Evolutionary conservation across 2,797 vertebrate species (phyloP), one percentile per base, ranked within the genome.

Genomic region (Eutrigla gurnardus): DNA sequence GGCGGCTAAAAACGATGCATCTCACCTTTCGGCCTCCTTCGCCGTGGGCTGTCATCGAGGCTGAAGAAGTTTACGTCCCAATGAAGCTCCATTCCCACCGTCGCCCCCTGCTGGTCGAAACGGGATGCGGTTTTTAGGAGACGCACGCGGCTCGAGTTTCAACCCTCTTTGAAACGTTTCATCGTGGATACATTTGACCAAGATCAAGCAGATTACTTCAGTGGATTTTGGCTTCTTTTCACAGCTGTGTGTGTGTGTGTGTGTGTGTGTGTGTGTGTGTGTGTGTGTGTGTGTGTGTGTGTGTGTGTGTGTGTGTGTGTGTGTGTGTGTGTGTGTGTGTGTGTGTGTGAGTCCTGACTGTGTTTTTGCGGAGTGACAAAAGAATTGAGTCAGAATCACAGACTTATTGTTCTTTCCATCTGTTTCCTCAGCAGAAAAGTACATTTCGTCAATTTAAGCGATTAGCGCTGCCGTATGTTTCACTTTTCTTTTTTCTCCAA

Each of bases 141-240:
- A 87, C 77, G 72, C 82, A 89, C 59, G 80, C 25, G 25, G 88
- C 86, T 94, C 85, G 40, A 63, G 88, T 94, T 94, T 88, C 92
- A 71, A 12, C 14, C 61, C 77, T 25, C 86, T 94, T 93, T 93
- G 90, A 93, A 92, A 89, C 89, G 25, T 89, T 93, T 89, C 89
- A 89, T 92, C 62, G 84, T 91, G 91, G 88, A 91, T 93, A 93
- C 94, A 93, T 90, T 25, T 90, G 89, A n/a, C n/a, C 81, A 32
- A 90, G 88, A 92, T 94, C 89, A 93, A 91, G 87, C 82, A 92
- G 91, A 92, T 93, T 92, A 91, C 85, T 90, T 85, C 83, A 93
- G 90, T 94, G 88, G 92, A 86, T 91, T 93, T 93, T 93, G 90
- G 87, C 87, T 89, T 85, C 88, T 90, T 91, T 90, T 90, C 86